Evolutionary conservation across 2,113 vertebrate genomes (phyloP).

Genomic region (Gambusia affinis): DNA sequence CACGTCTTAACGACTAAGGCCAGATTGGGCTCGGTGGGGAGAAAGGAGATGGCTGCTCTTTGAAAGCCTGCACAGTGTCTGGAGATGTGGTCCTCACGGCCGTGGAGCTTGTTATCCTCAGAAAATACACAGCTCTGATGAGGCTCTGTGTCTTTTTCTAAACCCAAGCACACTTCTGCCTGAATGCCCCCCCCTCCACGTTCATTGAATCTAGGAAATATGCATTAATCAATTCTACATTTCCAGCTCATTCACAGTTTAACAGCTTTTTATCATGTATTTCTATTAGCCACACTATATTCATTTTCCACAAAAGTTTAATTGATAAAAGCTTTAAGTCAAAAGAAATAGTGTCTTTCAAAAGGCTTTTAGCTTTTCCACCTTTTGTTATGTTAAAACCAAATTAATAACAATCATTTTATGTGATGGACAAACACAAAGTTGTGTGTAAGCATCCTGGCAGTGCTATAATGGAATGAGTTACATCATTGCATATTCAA

Average conservation of each 20-base stretch:
- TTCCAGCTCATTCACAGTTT: constrained; percentile 4
- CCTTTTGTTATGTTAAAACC: too few species aligned
- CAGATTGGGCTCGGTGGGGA: constrained; percentile 62
- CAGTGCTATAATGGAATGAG: neutral
- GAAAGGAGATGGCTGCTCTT: constrained; percentile 57
- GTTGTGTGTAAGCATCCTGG: neutral
- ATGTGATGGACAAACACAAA: neutral
- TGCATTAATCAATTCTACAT: constrained; percentile 7
- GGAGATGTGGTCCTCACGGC: constrained; percentile 59
- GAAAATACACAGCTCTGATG: constrained; percentile 40
- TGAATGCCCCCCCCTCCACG: constrained; percentile 33
- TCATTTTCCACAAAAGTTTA: neutral
- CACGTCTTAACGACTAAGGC: constrained; percentile 61
- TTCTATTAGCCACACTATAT: neutral
- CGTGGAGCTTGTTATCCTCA: constrained; percentile 65
- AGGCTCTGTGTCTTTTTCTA: constrained; percentile 37
- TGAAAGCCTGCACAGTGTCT: constrained; percentile 63
- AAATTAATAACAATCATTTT: neutral
- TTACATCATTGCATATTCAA: neutral
- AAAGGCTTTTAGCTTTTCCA: neutral
- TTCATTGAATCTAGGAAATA: constrained; percentile 30
- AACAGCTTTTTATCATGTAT: neutral
- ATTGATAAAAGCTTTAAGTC: neutral
- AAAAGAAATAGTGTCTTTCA: neutral
- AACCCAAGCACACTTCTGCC: constrained; percentile 51